Conservation (phyloP, 2,888 invertebrate species). For the Pachycephus smyrnensis region DNA sequence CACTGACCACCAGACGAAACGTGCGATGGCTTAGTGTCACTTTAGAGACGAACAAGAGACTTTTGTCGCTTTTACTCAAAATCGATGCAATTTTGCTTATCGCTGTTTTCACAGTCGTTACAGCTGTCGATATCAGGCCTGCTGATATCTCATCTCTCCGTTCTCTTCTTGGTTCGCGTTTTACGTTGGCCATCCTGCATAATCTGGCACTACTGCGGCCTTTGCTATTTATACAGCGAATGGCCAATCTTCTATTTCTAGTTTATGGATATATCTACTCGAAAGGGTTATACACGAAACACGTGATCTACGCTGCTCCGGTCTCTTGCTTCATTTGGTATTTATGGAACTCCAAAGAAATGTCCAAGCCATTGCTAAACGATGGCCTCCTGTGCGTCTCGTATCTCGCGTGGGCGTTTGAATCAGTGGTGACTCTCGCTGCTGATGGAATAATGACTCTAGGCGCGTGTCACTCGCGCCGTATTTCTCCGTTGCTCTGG, state of each 20-base stretch:
- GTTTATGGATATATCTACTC: not conserved
- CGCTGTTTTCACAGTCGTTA: too few species aligned
- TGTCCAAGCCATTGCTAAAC: not conserved
- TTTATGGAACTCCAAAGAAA: not conserved
- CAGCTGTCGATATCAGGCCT: too few species aligned
- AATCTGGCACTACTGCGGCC: not conserved
- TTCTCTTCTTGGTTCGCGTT: too few species aligned
- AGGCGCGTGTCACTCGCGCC: constrained; percentile 31
- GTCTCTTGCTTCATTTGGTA: too few species aligned
- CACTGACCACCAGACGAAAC: constrained; percentile 8
- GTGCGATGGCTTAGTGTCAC: not conserved
- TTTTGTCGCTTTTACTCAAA: not conserved
- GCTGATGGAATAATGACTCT: constrained; percentile 41
- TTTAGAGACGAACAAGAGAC: not conserved
- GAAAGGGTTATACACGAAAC: not conserved
- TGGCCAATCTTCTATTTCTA: not conserved
- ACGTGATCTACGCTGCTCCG: too few species aligned
- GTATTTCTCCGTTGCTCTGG: not conserved
- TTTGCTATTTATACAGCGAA: not conserved
- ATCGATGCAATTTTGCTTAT: too few species aligned
- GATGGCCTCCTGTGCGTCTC: too few species aligned
- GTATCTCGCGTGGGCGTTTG: constrained; percentile 16
- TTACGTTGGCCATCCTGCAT: not conserved
- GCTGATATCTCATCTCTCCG: too few species aligned
- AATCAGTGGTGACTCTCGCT: constrained; percentile 16